phyloP scores from a whole-genome alignment of 1,140 invertebrate species.

The Asobara japonica region DNA sequence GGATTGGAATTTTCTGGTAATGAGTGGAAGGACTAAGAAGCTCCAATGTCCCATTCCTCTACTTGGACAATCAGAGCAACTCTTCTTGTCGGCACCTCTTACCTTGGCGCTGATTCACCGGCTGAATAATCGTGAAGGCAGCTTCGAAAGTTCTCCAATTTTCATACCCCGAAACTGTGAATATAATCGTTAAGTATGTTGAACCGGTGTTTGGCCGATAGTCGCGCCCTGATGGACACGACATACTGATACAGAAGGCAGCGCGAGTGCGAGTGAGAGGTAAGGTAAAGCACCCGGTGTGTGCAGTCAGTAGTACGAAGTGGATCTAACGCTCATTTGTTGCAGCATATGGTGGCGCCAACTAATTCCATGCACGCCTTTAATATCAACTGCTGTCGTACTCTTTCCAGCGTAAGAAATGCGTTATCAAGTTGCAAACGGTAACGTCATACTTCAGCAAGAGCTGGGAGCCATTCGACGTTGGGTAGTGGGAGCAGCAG shows the following conservation, averaged over 20 bases:
- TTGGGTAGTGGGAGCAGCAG: no score
- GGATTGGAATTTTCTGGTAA: no score
- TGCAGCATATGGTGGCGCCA: constrained; percentile 34
- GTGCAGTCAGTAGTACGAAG: neutral
- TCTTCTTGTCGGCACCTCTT: no score
- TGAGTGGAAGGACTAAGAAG: no score
- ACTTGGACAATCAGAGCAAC: no score
- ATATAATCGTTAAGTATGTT: neutral
- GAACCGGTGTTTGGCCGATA: constrained; percentile 15
- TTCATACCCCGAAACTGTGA: no score
- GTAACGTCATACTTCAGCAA: no score
- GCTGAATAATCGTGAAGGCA: no score
- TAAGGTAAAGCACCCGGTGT: constrained; percentile 8
- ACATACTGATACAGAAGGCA: constrained; percentile 6
- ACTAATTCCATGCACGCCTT: constrained; percentile 18
- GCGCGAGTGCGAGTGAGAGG: neutral
- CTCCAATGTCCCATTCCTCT: no score
- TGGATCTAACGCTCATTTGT: constrained; percentile 17
- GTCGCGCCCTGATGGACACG: constrained; percentile 22
- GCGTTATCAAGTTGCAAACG: neutral
- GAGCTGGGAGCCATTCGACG: no score
- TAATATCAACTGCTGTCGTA: constrained; percentile 14
- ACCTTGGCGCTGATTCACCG: no score
- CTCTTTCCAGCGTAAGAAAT: neutral
- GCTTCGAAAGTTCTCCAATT: no score